phyloP scores from a whole-genome alignment of 2,797 vertebrate genomes.

The Cyprinodon diabolis region DNA sequence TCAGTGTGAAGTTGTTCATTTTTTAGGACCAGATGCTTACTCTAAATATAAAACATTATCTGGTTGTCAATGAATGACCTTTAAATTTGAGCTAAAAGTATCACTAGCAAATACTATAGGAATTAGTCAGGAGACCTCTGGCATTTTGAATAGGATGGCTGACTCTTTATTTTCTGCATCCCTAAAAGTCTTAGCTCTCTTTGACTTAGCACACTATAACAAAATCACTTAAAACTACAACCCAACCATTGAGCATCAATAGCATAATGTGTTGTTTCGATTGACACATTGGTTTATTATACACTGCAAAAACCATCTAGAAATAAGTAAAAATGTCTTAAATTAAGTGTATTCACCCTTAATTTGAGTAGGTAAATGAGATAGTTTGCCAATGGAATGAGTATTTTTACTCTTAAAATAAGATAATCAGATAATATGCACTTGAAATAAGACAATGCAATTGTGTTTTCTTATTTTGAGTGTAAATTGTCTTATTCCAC shows the following conservation, averaged over 20 bases:
- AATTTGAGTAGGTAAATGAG: no score
- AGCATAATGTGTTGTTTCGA: not conserved
- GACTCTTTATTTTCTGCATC: slow-evolving; percentile 6
- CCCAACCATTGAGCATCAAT: not conserved
- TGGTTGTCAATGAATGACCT: not conserved
- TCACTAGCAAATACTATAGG: not conserved
- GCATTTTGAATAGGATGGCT: not conserved
- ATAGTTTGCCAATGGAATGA: no score
- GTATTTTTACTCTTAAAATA: no score
- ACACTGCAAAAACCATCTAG: no score
- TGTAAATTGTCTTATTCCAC: no score
- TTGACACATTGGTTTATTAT: slow-evolving; percentile 9
- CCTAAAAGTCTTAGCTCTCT: not conserved
- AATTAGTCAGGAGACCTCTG: not conserved
- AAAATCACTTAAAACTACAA: not conserved
- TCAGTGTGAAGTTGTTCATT: slow-evolving; percentile 7
- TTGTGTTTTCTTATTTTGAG: no score
- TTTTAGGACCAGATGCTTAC: not conserved
- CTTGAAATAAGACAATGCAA: no score
- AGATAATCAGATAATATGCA: no score
- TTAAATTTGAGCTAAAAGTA: not conserved
- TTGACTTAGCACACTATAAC: not conserved
- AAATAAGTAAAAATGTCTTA: no score
- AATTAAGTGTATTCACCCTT: no score
- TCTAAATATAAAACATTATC: slow-evolving; percentile 13